These are phyloP conservation scores for Phrixothrix hirtus DNA, from an alignment of 2,888 invertebrate species.

Conservation along the genomic window DNA sequence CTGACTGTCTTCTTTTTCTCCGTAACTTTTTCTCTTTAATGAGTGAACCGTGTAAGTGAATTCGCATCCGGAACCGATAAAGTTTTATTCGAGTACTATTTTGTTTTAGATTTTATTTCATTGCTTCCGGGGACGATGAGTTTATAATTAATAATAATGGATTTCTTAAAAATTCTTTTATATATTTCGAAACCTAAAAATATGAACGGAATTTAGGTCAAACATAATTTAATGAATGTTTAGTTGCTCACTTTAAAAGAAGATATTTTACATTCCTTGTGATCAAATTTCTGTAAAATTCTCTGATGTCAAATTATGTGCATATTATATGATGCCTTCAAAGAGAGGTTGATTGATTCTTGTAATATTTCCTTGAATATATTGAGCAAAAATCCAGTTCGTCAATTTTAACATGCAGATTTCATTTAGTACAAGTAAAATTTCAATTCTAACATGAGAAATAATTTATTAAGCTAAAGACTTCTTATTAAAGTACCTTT, in stretches of 20 bases:
- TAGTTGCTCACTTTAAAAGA: slow-evolving; percentile 1
- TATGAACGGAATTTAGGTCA: background rate
- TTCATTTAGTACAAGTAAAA: too few relatives aligned
- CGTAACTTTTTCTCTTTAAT: slow-evolving; percentile 34
- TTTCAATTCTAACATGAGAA: too few relatives aligned
- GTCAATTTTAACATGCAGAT: too few relatives aligned
- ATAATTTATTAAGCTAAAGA: too few relatives aligned
- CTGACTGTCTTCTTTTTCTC: slow-evolving; percentile 20
- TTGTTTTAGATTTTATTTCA: slow-evolving; percentile 31
- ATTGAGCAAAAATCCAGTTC: background rate
- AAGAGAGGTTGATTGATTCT: slow-evolving; percentile 17
- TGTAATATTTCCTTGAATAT: slow-evolving; percentile 6
- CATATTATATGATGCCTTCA: slow-evolving; percentile 24
- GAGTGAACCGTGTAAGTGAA: slow-evolving; percentile 35
- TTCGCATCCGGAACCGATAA: slow-evolving; percentile 29
- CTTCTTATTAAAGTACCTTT: too few relatives aligned
- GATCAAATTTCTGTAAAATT: slow-evolving; percentile 18
- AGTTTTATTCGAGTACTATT: slow-evolving; percentile 30
- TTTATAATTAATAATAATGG: slow-evolving; percentile 4
- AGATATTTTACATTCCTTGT: slow-evolving; percentile 19
- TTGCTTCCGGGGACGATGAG: slow-evolving; percentile 12
- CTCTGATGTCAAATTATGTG: slow-evolving; percentile 19
- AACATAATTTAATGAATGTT: slow-evolving; percentile 2
- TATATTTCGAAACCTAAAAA: background rate
- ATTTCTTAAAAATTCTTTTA: background rate